A percentile compares a stretch with the other conserved stretches of the same genome.
These are phyloP conservation scores for Hexactinellida sp. DNA, from an alignment of 37 sponge, comb jelly and placozoan genomes.

Conservation along the genomic window DNA sequence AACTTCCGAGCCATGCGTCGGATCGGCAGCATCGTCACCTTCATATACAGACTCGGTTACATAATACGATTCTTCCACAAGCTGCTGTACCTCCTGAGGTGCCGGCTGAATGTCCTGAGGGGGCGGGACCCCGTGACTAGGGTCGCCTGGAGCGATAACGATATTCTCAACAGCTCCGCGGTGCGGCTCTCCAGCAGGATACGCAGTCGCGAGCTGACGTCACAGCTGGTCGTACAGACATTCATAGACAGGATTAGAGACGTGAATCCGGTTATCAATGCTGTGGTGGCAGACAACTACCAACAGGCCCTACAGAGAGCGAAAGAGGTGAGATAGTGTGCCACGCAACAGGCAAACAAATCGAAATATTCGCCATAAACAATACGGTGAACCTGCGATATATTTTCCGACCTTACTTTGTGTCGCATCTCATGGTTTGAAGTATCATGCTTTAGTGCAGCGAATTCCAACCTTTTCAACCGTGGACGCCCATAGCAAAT, in stretches of 20 bases:
- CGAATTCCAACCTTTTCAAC: no score
- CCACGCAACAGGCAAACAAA: no score
- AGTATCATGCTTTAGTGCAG: no score
- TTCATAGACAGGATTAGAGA: slow-evolving; percentile 37
- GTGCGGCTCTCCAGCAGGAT: slow-evolving; percentile 22
- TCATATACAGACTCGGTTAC: not conserved
- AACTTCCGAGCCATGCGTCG: not conserved
- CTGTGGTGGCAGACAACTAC: slow-evolving; percentile 21
- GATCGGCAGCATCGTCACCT: not conserved
- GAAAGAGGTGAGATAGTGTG: not conserved
- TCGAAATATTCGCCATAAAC: not conserved
- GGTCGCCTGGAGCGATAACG: not conserved
- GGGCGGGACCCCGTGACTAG: not conserved
- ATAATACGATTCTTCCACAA: not conserved
- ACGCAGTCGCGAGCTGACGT: slow-evolving; percentile 21
- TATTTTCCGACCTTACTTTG: no score
- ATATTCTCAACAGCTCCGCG: slow-evolving; percentile 16
- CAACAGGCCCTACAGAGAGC: not conserved
- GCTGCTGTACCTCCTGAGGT: not conserved
- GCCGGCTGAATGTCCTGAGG: not conserved
- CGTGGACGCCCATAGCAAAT: no score
- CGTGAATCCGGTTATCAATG: slow-evolving; percentile 27
- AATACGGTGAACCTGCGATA: not conserved
- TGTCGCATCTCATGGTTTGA: no score
- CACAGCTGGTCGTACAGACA: slow-evolving; percentile 19